A percentile compares a stretch with the other conserved stretches of the same genome.
These are phyloP conservation scores for Ditula angustiorana DNA, from an alignment of 2,888 invertebrate species.

Conservation along the genomic window DNA sequence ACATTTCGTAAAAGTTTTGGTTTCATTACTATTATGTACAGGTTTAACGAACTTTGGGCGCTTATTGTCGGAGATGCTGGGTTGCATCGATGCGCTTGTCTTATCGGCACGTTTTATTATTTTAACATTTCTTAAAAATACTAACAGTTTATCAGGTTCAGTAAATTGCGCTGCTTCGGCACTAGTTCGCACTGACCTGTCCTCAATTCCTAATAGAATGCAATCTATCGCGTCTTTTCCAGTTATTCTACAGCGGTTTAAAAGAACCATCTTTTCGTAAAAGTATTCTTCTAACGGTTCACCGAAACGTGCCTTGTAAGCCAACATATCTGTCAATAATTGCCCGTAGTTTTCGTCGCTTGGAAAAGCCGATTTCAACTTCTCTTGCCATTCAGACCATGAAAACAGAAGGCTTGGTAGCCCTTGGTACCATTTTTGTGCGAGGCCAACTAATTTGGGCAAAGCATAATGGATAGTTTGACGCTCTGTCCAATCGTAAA, in stretches of 20 bases:
- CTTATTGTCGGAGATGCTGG: too few relatives aligned
- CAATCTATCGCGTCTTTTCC: conserved; percentile 43
- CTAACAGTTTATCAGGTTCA: conserved; percentile 43
- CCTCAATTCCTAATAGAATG: conserved; percentile 44
- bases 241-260: conserved; percentile 42
- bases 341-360: conserved; percentile 40
- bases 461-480: background rate
- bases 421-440: background rate
- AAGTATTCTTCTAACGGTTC: conserved; percentile 44
- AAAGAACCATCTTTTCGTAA: conserved; percentile 43
- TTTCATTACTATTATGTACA: too few relatives aligned
- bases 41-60: too few relatives aligned
- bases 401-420: background rate
- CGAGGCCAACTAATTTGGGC: background rate
- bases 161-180: conserved; percentile 44
- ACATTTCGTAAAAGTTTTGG: background rate
- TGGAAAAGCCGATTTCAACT: conserved; percentile 40
- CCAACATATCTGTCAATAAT: conserved; percentile 38
- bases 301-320: conserved; percentile 25
- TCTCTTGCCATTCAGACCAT: conserved; percentile 39
- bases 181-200: conserved; percentile 41
- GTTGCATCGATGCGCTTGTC: too few relatives aligned
- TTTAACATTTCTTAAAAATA: conserved; percentile 35
- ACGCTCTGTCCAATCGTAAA: too few relatives aligned
- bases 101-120: too few relatives aligned